phyloP scores from a whole-genome alignment of 2,888 invertebrate species.

The Campaea margaritaria region DNA sequence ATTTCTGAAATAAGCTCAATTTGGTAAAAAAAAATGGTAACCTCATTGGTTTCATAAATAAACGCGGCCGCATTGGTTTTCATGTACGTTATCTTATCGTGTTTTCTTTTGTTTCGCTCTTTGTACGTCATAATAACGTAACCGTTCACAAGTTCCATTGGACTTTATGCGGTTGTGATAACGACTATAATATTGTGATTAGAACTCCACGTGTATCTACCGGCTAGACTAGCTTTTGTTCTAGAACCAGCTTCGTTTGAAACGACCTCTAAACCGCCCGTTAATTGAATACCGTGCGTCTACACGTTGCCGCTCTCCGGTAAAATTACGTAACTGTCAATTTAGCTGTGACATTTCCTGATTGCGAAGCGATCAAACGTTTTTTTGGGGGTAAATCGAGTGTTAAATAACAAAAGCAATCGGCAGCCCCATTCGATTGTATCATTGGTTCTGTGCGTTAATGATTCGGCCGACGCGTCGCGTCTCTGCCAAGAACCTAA shows the following conservation, averaged over 20 bases:
- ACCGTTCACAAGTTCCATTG: slow-evolving; percentile 34
- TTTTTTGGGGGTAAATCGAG: not conserved
- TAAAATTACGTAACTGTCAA: slow-evolving; percentile 21
- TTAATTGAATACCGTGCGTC: slow-evolving; percentile 29
- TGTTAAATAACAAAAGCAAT: not conserved
- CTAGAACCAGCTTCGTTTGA: slow-evolving; percentile 29
- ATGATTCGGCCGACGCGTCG: slow-evolving; percentile 12
- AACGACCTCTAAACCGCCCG: slow-evolving; percentile 25
- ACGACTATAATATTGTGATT: slow-evolving; percentile 33
- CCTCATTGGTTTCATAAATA: too few species aligned
- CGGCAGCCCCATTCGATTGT: slow-evolving; percentile 1
- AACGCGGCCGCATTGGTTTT: slow-evolving; percentile 53
- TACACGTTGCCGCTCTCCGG: slow-evolving; percentile 19
- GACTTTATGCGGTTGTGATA: slow-evolving; percentile 43
- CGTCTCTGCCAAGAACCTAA: slow-evolving; percentile 33
- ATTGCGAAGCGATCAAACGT: slow-evolving; percentile 2
- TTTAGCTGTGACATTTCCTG: slow-evolving; percentile 25
- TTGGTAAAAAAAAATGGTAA: too few species aligned
- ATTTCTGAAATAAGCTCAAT: too few species aligned
- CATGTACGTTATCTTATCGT: slow-evolving; percentile 56
- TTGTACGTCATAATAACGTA: slow-evolving; percentile 42
- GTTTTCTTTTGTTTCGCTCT: slow-evolving; percentile 58
- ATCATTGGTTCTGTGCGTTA: slow-evolving; percentile 2
- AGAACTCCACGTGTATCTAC: slow-evolving; percentile 1
- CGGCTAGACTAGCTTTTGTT: slow-evolving; percentile 21